Conservation (phyloP, 2,888 invertebrate genomes). For the Synergus japonicus region DNA sequence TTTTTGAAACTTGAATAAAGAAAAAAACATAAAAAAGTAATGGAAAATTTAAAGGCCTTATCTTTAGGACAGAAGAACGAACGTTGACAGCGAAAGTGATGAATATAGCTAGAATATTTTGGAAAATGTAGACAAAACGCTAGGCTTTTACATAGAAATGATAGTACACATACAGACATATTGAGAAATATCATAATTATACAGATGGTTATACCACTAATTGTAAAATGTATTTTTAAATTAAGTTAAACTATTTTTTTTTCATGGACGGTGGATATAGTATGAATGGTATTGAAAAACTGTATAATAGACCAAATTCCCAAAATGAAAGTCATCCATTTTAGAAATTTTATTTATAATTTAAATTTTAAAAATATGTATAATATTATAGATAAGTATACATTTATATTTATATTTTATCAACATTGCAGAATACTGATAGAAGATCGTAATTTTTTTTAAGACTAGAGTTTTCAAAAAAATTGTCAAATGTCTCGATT, state of each 20-base stretch:
- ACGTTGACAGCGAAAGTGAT: slow-evolving; percentile 56
- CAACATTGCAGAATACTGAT: too few species aligned
- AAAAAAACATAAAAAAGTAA: slow-evolving; percentile 38
- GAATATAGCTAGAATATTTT: slow-evolving; percentile 48
- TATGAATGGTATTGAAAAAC: too few species aligned
- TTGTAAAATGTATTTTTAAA: not conserved
- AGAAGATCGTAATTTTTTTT: too few species aligned
- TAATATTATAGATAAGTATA: too few species aligned
- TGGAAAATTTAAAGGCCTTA: slow-evolving; percentile 56
- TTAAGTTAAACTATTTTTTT: not conserved
- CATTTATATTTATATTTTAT: too few species aligned
- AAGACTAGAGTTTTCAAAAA: too few species aligned
- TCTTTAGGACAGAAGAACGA: slow-evolving; percentile 54
- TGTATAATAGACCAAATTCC: too few species aligned
- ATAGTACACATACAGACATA: not conserved
- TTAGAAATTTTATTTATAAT: too few species aligned
- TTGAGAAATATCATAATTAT: not conserved
- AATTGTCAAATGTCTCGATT: too few species aligned
- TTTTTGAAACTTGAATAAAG: slow-evolving; percentile 28
- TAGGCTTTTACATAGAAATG: slow-evolving; percentile 29
- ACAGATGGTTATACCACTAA: not conserved
- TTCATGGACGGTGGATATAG: too few species aligned
- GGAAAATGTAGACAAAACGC: slow-evolving; percentile 47
- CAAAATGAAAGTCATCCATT: too few species aligned
- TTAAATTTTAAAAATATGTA: too few species aligned